Conservation (phyloP, 2,888 invertebrate genomes). For the Uloborus plumipes region DNA sequence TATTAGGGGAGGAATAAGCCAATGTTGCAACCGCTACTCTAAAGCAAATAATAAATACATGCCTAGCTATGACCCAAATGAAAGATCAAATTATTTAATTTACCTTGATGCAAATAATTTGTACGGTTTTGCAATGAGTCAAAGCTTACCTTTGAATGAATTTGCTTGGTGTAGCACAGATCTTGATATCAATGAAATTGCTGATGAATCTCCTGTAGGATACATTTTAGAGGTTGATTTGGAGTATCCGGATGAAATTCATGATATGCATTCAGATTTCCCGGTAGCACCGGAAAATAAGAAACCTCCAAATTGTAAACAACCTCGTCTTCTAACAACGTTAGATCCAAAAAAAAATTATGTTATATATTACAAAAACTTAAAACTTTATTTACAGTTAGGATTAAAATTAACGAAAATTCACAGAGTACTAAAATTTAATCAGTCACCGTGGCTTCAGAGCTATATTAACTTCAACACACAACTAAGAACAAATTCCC, state of each 20-base stretch:
- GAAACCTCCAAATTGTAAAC: neutral
- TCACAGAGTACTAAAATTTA: slow-evolving; percentile 62
- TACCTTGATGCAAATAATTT: too few relatives aligned
- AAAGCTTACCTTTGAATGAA: neutral
- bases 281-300: slow-evolving; percentile 17
- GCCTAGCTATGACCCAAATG: too few relatives aligned
- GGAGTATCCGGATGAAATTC: neutral
- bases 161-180: neutral
- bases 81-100: too few relatives aligned
- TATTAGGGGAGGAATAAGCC: too few relatives aligned
- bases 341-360: slow-evolving; percentile 43
- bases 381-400: slow-evolving; percentile 30
- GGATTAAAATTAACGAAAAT: slow-evolving; percentile 67
- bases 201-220: neutral
- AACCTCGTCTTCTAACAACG: neutral
- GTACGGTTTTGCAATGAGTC: too few relatives aligned
- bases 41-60: too few relatives aligned
- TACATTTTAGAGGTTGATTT: slow-evolving; percentile 4
- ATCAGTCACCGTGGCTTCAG: slow-evolving; percentile 32
- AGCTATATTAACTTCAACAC: slow-evolving; percentile 58
- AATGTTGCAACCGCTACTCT: too few relatives aligned
- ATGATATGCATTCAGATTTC: neutral
- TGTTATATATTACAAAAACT: slow-evolving; percentile 66
- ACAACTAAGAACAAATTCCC: slow-evolving; percentile 58
- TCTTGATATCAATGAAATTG: neutral